Evolutionary conservation across 1,140 invertebrate genomes (phyloP).

Genomic region (Lethrus apterus): DNA sequence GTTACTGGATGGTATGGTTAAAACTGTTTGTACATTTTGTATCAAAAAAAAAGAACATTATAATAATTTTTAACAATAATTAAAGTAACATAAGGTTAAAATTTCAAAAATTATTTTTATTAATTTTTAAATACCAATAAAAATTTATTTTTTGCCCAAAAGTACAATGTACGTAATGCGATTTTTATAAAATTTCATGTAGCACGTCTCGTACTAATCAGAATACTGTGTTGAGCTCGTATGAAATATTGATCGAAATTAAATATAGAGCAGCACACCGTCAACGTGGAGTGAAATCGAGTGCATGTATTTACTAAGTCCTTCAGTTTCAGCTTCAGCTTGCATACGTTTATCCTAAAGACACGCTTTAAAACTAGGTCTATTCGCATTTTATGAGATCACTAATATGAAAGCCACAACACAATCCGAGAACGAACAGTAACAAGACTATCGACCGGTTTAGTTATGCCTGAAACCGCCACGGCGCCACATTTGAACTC

Average conservation of each 20-base stretch:
- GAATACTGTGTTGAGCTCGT: too few species aligned
- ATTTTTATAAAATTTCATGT: too few species aligned
- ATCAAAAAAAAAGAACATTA: too few species aligned
- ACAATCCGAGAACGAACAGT: background rate
- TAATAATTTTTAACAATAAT: too few species aligned
- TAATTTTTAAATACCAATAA: too few species aligned
- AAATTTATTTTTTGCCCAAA: too few species aligned
- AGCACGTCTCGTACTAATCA: too few species aligned
- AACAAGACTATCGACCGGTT: slow-evolving; percentile 3
- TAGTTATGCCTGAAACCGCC: slow-evolving; percentile 9
- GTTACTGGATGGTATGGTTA: too few species aligned
- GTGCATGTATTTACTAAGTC: background rate
- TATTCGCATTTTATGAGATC: background rate
- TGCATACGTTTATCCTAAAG: background rate
- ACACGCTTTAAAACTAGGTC: background rate
- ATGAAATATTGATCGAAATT: slow-evolving; percentile 3
- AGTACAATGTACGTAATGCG: too few species aligned
- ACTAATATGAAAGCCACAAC: background rate
- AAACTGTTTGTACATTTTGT: too few species aligned
- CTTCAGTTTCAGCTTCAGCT: background rate
- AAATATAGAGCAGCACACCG: background rate
- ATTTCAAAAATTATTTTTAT: too few species aligned
- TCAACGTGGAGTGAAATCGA: background rate
- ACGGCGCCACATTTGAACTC: background rate
- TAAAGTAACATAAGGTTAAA: too few species aligned